phyloP scores from a whole-genome alignment of 2,113 vertebrate species.

The Nannospalax galili region DNA sequence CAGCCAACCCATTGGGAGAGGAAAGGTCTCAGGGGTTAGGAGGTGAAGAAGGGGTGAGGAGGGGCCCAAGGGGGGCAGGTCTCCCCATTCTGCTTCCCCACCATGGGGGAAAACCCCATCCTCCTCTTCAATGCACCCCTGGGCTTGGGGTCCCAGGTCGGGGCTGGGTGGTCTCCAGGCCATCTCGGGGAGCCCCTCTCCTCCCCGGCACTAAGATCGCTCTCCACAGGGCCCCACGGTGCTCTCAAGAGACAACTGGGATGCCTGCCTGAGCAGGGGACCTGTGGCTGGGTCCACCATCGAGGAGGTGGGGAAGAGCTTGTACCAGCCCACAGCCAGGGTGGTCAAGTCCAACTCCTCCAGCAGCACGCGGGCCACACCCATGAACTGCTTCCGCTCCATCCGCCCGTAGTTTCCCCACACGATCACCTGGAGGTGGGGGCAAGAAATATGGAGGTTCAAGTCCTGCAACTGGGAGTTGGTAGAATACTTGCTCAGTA shows the following conservation, averaged over 20 bases:
- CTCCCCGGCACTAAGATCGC: slow-evolving; percentile 90
- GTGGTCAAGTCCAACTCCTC: slow-evolving; percentile 98
- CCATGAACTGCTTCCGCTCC: slow-evolving; percentile 99
- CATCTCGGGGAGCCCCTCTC: slow-evolving; percentile 74
- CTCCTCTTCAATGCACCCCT: slow-evolving; percentile 68
- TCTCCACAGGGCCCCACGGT: slow-evolving; percentile 97
- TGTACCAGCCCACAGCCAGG: slow-evolving; percentile 99
- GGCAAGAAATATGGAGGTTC: background rate
- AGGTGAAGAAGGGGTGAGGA: slow-evolving; percentile 73
- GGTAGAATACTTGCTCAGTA: background rate
- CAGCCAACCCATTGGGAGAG: slow-evolving; percentile 76
- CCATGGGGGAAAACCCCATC: slow-evolving; percentile 60
- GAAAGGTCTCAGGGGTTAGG: slow-evolving; percentile 70
- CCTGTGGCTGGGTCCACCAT: slow-evolving; percentile 98
- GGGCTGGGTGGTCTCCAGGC: slow-evolving; percentile 73
- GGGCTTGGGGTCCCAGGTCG: slow-evolving; percentile 77
- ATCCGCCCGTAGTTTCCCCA: slow-evolving; percentile 99
- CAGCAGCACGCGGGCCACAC: slow-evolving; percentile 96
- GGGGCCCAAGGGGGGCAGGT: slow-evolving; percentile 68
- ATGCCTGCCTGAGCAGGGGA: slow-evolving; percentile 96
- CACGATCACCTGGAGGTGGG: slow-evolving; percentile 92
- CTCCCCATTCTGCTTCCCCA: slow-evolving; percentile 73
- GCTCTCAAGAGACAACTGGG: slow-evolving; percentile 98
- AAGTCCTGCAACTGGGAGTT: background rate
- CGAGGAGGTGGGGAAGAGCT: slow-evolving; percentile 99